Base-by-base conservation (phyloP, 2,888 invertebrate species). In the Andrena bucephala region DNA sequence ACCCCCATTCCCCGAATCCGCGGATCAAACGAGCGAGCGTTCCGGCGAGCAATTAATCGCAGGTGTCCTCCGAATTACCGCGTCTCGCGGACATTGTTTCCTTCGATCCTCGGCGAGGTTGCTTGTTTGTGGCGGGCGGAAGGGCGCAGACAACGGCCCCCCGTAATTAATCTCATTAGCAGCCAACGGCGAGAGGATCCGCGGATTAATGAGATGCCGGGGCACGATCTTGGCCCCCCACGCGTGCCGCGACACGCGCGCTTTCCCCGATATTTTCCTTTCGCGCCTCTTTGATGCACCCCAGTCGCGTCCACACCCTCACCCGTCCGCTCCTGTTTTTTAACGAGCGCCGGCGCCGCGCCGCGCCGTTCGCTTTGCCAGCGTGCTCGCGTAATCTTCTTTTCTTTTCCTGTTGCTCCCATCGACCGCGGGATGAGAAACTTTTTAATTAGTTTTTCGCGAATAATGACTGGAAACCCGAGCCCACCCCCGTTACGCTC, bases 131-230 rank as follows among this genome's bases (percentile, higher is more conserved):
- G 20, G 50, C 24, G 10, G 33, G n/a, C 50, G 57, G 68, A 60
- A 70, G 50, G 42, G 77, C 36, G 69, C 60, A 62, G 63, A 66
- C 66, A 59, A 73, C 67, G 62, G 29, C 13, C 67, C 42, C 68
- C 54, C 85, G 67, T 89, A 88, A 88, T 88, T 88, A 89, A 88
- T 88, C 85, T 88, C 87, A 88, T 89, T 88, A 88, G 82, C 77
- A 71, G 33, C 52, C 54, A 42, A 52, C 74, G 57, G 42, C 71
- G 67, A 16, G 63, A 70, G 82, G 57, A 82, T 80, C 42, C 78
- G 65, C 65, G 72, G 59, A 72, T 80, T 88, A 89, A 88, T 84
- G 84, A 88, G 85, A 68, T 84, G 84, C 77, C 76, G 62, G 60
- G 62, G 75, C 75, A 74, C 77, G 83, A 83, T 88, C 77, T 86